These are phyloP conservation scores for Siderastrea siderea DNA, from an alignment of 92 coral and sea anemone species.

Conservation along the genomic window DNA sequence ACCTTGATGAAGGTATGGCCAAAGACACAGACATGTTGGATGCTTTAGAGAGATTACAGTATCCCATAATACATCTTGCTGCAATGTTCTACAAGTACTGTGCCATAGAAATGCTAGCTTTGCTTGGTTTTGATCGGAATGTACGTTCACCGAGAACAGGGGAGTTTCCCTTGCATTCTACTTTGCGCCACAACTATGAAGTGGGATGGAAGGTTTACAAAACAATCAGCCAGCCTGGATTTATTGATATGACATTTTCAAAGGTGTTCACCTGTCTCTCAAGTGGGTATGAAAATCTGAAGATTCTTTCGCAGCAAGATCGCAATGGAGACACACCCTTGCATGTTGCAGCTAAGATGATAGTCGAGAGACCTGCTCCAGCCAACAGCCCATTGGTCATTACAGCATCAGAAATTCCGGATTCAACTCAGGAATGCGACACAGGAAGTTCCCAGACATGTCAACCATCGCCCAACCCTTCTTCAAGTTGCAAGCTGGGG, in stretches of 20 bases:
- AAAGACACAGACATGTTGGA: constrained; percentile 13
- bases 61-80: constrained; percentile 36
- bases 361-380: constrained; percentile 14
- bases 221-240: not conserved
- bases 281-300: not conserved
- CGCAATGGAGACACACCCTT: constrained; percentile 35
- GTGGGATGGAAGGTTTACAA: constrained; percentile 24
- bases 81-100: constrained; percentile 22
- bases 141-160: constrained; percentile 14
- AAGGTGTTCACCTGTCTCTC: constrained; percentile 13
- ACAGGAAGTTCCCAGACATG: not conserved
- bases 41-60: constrained; percentile 13
- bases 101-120: constrained; percentile 1
- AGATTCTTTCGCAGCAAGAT: constrained; percentile 29
- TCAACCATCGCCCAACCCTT: not conserved
- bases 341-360: constrained; percentile 36
- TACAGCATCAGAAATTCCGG: constrained; percentile 10
- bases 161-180: constrained; percentile 29
- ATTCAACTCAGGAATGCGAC: constrained; percentile 35
- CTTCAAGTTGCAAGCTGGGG: not conserved
- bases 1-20: constrained; percentile 10
- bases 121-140: constrained; percentile 25
- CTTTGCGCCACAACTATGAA: not conserved
- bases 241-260: not conserved
- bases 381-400: not conserved